A percentile compares a stretch with the other conserved stretches of the same genome.
Conservation (phyloP, 2,888 invertebrate genomes). For the Oscheius myriophilus region DNA sequence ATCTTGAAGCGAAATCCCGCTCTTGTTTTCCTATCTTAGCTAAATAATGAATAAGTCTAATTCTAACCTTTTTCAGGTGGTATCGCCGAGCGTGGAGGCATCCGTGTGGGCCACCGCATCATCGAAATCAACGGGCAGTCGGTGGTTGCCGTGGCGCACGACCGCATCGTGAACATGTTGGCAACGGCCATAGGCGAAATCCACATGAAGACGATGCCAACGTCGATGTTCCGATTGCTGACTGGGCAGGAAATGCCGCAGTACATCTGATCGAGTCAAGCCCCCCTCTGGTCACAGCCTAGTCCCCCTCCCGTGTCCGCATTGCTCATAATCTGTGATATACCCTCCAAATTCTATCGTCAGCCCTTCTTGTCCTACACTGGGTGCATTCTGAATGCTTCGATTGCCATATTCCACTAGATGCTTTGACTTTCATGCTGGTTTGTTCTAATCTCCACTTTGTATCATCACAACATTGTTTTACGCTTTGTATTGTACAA, state of each 20-base stretch:
- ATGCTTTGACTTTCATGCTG: no score
- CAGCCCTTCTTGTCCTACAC: slow-evolving; percentile 19
- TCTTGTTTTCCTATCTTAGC: no score
- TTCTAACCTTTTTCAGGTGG: slow-evolving; percentile 78
- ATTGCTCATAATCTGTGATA: slow-evolving; percentile 29
- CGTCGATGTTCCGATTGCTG: slow-evolving; percentile 97
- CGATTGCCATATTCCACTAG: background rate
- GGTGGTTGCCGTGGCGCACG: slow-evolving; percentile 99
- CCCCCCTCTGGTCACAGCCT: background rate
- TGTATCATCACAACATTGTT: no score
- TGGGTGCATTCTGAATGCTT: slow-evolving; percentile 22
- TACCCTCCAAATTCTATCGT: background rate
- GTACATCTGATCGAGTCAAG: slow-evolving; percentile 79
- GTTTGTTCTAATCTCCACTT: no score
- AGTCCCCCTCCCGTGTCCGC: slow-evolving; percentile 1
- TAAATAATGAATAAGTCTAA: no score
- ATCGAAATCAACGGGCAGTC: slow-evolving; percentile 90
- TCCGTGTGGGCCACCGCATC: slow-evolving; percentile 97
- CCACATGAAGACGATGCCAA: slow-evolving; percentile 99
- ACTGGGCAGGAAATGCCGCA: slow-evolving; percentile 99
- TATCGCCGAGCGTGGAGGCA: slow-evolving; percentile 97
- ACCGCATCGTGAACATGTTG: slow-evolving; percentile 93
- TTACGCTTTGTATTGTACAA: no score
- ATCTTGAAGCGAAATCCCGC: no score
- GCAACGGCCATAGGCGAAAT: slow-evolving; percentile 99